Evolutionary conservation across 2,888 invertebrate species (phyloP), one percentile per base, ranked within the genome.

Genomic region (Sussaba pulchella): DNA sequence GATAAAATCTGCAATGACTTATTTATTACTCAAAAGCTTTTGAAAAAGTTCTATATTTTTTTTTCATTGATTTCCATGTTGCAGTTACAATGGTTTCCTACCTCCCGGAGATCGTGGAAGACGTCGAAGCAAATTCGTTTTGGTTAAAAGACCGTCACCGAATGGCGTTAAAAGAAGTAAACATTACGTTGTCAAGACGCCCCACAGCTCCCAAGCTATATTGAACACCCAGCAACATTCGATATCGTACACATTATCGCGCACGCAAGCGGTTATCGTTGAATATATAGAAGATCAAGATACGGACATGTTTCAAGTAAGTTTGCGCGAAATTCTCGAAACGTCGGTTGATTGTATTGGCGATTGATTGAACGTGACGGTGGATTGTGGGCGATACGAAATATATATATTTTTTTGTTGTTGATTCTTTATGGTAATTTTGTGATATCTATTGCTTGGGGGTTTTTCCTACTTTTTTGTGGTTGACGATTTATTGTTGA

Each of bases 271-370:
- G 71, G 98, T 99, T 89, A 98, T 99, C 91, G 99, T 99, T 73
- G 99, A 99, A 93, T 99, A 99, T 93, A 97, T 97, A 88, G 96
- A 96, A 91, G 99, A 99, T 93, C 95, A 96, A 78, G 97, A 98
- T 91, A 99, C 99, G 73, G 99, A 99, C 93, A 99, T 99, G 99
- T 99, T 99, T 93, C 99, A 99, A 95, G 99, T 98, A 91, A 93
- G 94, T 87, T 36, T 9, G 57, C 1, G 10, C 54, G 8, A 54
- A n/a, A n/a, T n/a, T n/a, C n/a, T n/a, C n/a, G n/a, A n/a, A 24
- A 47, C 17, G 14, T 47, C 31, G 4, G 6, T 6, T 6, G 31
- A 31, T 14, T 14, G 0, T 47, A n/a, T n/a, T 14, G 6, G 5
- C 45, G 4, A 47, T 26, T 14, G 12, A 52, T 24, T 36, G n/a